Base-by-base conservation (phyloP, 2,113 vertebrate species). In the Isurus oxyrinchus region DNA sequence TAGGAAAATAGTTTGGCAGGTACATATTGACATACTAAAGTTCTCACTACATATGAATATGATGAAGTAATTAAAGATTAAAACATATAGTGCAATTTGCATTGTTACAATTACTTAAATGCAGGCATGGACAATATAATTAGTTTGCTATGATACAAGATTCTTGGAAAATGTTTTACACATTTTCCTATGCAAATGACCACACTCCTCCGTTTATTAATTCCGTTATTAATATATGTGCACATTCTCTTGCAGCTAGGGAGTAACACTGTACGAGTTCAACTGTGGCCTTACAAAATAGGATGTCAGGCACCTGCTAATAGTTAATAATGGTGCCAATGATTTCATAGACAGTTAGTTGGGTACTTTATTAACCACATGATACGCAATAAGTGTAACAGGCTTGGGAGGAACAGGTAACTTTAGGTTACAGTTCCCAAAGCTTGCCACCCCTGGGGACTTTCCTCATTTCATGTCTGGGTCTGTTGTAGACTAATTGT, bases 71-170 rank as follows among this genome's bases (percentile, higher is more conserved):
- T 72, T 35, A 35, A 66, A 95, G 67, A 27, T 8, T 40, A 63
- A 94, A n/a, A 63, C 31, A 61, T 91, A 40, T 66, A 94, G 90
- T 94, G 59, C 90, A 94, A 94, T 94, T 76, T 94, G 90, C 90
- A 59, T 63, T 94, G 59, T 61, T 94, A 44, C 90, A 66, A 94
- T n/a, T 63, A 94, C 66, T 94, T 94, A 63, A 94, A 63, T 40
- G 61, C 90, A 94, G n/a, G 6, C 90, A 63, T n/a, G 59, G 90
- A n/a, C 59, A 66, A 94, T 94, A 94, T 93, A 40, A 40, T 63
- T 94, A 63, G 31, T 21, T 63, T n/a, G 5, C 88, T 63, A 63
- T 63, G 90, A 61, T 35, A 93, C 90, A 63, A 63, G 19, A 63
- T 94, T 94, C 35, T 40, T 40, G 59, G 66, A 66, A 94, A 94